Base-by-base conservation (phyloP, 92 coral and sea anemone genomes). In the Zoanthus solanderi region DNA sequence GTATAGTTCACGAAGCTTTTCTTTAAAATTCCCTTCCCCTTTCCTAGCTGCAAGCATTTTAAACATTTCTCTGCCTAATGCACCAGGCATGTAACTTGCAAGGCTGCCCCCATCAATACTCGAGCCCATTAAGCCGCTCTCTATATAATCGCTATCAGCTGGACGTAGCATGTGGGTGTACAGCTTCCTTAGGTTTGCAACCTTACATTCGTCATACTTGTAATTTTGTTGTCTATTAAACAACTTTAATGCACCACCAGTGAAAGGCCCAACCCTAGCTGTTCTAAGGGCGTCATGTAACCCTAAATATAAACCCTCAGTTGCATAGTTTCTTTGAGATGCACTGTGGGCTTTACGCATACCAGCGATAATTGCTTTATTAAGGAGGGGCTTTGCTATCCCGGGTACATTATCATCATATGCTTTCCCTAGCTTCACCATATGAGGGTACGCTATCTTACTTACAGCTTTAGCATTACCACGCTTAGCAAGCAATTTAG, bases 221-320 rank as follows among this genome's bases (percentile, higher is more conserved):
- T 61, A 61, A 61, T 61, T 61, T 61, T 14, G 69, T 61, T 61
- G 69, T 5, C 17, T 61, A 61, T 61, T 61, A 18, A 61, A 61
- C 15, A 61, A 61, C 69, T 61, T 61, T 61, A 61, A 61, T 61
- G 69, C 69, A 61, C 69, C 69, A 61, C 69, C 69, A 61, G 69
- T 61, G 69, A 61, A 61, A 61, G 69, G 69, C 69, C 69, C 69
- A 14, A 61, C 69, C 69, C 69, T 61, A 61, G 69, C 69, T 61
- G 69, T 61, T 61, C 8, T 47, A 47, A 47, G 52, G 52, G 52
- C 52, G 52, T 47, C 52, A 47, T 47, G 52, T 47, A 47, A 8
- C 5, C 52, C 52, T 47, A 47, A 4, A 47, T 47, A 47, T 47
- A 47, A 47, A 4, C 52, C 52, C 4, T 4, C 52, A 47, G 52